Base-by-base conservation (phyloP, 30 jellyfish, hydroid and myxozoan species). In the Aurelia coerulea region DNA sequence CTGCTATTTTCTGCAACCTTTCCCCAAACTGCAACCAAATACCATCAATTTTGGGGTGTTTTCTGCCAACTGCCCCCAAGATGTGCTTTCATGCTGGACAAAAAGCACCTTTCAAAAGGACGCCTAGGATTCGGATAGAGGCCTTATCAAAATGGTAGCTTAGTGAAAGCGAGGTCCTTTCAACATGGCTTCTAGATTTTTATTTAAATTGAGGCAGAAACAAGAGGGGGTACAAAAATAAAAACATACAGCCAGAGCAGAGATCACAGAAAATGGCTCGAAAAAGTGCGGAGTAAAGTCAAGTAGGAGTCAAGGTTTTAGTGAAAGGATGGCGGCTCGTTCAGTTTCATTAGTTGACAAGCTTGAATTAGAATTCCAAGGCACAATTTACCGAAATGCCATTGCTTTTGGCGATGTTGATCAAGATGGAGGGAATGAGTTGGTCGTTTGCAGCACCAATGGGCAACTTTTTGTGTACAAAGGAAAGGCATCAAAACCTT, bases 361-460 rank as follows among this genome's bases (percentile, higher is more conserved):
- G 68, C 31, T 89, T 1, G 99, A 94, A 63, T 68, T 94, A 11
- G 97, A 89, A 13, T 85, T 73, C 39, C 94, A 89, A 62, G 99
- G 99, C 23, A 94, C 92, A 17, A 72, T 94, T 37, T 88, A 70
- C 87, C 81, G 92, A 79, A 76, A 89, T 76, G 95, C 97, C 32
- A 85, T 94, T 23, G 86, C 93, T 14, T 85, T 94, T 17, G 97
- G 94, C 13, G 99, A 94, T 52, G 97, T 94, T 67, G 99, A 94
- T 59, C 77, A 81, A 15, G 99, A 94, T 81, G 96, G 91, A 3
- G 95, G 79, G 60, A 88, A 94, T 68, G 99, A 94, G 69, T 84
- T 89, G 10, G 88, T 86, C 32, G 93, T 79, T 16, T 63, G 97
- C 72, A 83, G 68, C 83, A 88, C 99, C 7, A 84, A 80, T 56